Percentiles rank a stretch among this genome's conserved stretches.
phyloP scores from a whole-genome alignment of 2,113 vertebrate species.

The Micromys minutus region DNA sequence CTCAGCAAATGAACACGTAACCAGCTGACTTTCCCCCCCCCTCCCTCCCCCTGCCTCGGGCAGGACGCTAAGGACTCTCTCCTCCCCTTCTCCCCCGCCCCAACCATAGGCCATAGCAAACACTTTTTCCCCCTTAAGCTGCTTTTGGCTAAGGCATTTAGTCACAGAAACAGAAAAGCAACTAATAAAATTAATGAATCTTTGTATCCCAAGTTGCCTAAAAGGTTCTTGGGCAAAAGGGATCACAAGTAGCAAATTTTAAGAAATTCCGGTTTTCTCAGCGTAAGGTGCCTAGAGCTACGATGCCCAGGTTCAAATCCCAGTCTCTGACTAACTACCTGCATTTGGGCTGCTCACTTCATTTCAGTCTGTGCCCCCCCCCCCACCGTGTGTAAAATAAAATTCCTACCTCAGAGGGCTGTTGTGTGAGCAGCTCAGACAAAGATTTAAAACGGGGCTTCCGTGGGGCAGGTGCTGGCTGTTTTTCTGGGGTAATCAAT shows the following conservation, averaged over 20 bases:
- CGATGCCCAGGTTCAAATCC: neutral
- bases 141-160: neutral
- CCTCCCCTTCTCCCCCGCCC: too few relatives aligned
- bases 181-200: neutral
- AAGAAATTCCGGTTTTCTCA: neutral
- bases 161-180: neutral
- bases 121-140: neutral
- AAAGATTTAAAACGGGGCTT: neutral
- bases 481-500: neutral
- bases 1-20: neutral
- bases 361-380: neutral
- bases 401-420: neutral
- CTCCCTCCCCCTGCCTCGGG: too few relatives aligned
- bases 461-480: neutral
- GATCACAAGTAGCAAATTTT: neutral
- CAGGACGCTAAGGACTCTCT: too few relatives aligned
- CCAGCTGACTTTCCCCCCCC: neutral
- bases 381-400: neutral
- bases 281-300: neutral
- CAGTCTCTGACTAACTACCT: neutral
- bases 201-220: neutral
- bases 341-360: neutral
- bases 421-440: neutral
- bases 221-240: neutral
- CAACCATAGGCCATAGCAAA: neutral